Evolutionary conservation across 1,140 invertebrate genomes (phyloP).

Genomic region (Anagrus nilaparvatae): DNA sequence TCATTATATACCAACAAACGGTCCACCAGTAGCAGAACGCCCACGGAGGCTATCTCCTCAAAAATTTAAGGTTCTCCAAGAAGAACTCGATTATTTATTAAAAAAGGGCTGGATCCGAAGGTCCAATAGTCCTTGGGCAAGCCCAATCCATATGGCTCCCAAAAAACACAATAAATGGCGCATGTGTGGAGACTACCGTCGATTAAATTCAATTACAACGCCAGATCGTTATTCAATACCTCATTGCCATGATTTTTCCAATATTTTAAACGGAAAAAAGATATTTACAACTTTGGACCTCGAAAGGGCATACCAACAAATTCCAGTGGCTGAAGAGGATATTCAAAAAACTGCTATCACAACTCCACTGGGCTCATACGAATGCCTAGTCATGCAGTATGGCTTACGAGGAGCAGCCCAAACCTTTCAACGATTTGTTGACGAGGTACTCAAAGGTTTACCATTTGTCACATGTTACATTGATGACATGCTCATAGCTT

Average conservation of each 20-base stretch:
- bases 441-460: constrained; percentile 15
- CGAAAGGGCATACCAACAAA: constrained; percentile 24
- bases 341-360: constrained; percentile 21
- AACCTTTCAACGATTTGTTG: constrained; percentile 39
- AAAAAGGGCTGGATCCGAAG: too few species aligned
- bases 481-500: constrained; percentile 19
- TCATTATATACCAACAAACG: constrained; percentile 20
- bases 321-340: constrained; percentile 29
- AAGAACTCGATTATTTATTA: too few species aligned
- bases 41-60: constrained; percentile 31
- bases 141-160: constrained; percentile 5
- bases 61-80: constrained; percentile 19
- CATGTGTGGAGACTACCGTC: constrained; percentile 31
- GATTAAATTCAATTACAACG: constrained; percentile 30
- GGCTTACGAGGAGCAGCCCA: constrained; percentile 39
- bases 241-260: constrained; percentile 7
- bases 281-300: constrained; percentile 11
- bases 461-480: constrained; percentile 17
- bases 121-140: constrained; percentile 8
- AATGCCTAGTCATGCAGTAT: constrained; percentile 33
- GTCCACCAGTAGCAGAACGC: constrained; percentile 26
- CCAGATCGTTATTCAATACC: constrained; percentile 30
- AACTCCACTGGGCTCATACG: constrained; percentile 27
- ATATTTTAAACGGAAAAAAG: neutral
- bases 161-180: constrained; percentile 25